Percentiles rank a stretch among this genome's conserved stretches.
Evolutionary conservation across 2,797 vertebrate species (phyloP).

Genomic region (Jordanella pulchra): DNA sequence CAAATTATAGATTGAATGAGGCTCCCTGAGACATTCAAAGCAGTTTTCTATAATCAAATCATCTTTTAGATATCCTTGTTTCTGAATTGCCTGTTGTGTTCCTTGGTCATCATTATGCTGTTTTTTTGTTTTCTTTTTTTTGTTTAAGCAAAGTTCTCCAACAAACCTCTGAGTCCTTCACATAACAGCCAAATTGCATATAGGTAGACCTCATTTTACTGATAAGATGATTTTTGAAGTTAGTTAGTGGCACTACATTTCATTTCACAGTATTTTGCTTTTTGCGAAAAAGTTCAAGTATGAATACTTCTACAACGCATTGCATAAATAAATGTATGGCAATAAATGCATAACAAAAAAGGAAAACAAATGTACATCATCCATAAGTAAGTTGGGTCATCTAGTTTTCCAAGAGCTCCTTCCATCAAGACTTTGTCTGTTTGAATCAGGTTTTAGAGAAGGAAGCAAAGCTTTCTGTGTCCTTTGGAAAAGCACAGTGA

Average conservation of each 20-base stretch:
- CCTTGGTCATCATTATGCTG: neutral
- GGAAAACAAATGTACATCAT: conserved; percentile 62
- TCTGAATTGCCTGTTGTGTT: neutral
- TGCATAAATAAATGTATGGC: conserved; percentile 29
- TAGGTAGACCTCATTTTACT: neutral
- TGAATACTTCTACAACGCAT: neutral
- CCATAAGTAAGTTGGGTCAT: conserved; percentile 62
- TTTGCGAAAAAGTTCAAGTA: neutral
- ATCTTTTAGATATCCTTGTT: neutral
- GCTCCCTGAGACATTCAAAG: neutral
- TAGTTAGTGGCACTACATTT: neutral
- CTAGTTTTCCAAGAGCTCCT: conserved; percentile 65
- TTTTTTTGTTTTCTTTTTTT: too few relatives aligned
- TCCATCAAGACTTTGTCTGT: conserved; percentile 65
- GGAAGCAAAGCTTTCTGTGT: conserved; percentile 62
- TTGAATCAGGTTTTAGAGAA: conserved; percentile 62
- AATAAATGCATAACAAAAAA: conserved; percentile 32
- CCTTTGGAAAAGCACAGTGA: conserved; percentile 67
- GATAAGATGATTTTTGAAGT: neutral
- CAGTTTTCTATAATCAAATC: neutral
- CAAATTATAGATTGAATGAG: neutral
- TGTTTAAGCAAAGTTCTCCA: neutral
- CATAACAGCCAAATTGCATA: neutral
- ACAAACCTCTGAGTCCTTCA: neutral
- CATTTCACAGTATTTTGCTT: too few relatives aligned